Conservation (phyloP, 2,797 vertebrate genomes). For the Nannoperca australis region DNA sequence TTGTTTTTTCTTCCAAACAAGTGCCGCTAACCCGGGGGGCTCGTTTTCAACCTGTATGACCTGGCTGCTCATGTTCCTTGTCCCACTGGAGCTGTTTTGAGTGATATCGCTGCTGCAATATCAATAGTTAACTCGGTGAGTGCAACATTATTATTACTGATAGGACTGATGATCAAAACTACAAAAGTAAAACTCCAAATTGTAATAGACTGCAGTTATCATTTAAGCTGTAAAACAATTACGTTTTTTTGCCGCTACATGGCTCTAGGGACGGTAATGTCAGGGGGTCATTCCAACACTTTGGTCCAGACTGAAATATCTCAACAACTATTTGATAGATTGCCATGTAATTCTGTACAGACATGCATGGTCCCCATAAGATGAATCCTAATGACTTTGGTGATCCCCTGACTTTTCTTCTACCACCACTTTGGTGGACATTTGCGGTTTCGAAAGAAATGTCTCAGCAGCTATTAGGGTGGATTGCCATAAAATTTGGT, state of each 20-base stretch:
- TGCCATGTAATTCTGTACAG: not conserved
- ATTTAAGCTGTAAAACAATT: not conserved
- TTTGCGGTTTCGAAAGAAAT: not conserved
- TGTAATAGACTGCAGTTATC: not conserved
- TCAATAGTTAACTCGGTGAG: not conserved
- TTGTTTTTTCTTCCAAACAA: constrained; percentile 9
- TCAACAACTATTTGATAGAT: not conserved
- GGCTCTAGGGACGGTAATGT: not conserved
- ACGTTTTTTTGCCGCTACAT: not conserved
- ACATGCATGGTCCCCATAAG: not conserved
- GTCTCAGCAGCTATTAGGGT: not conserved
- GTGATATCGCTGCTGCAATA: not conserved
- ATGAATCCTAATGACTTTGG: not conserved
- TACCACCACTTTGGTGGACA: not conserved
- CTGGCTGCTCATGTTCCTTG: not conserved
- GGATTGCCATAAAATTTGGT: not conserved
- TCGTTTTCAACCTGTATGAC: constrained; percentile 13
- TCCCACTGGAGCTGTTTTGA: not conserved
- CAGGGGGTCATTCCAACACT: not conserved
- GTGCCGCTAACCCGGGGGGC: not conserved
- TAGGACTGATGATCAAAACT: not conserved
- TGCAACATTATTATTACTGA: not conserved
- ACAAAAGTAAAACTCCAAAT: not conserved
- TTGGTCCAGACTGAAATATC: not conserved
- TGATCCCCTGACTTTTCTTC: not conserved